Evolutionary conservation across 2,888 invertebrate species (phyloP), one percentile per base, ranked within the genome.

Genomic region (Hypercompe scribonia): DNA sequence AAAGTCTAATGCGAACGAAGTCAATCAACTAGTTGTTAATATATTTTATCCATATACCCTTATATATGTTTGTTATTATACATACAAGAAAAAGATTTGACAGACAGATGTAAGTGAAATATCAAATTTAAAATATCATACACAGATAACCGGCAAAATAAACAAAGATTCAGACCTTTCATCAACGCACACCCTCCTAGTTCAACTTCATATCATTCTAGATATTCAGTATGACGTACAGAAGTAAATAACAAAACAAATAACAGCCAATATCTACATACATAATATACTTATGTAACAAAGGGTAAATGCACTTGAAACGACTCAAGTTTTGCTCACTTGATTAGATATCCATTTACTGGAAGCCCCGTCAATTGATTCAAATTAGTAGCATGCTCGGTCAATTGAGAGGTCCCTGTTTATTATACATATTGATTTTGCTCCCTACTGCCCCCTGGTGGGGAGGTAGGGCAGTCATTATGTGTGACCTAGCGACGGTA

Each of bases 291-390:
- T 24, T n/a, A 54, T 54, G 15, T 61, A 31, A 61, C 61, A 8
- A 71, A n/a, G 46, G 46, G 66, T 61, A 71, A 68, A 74, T 63
- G 28, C 63, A 66, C 46, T 69, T 63, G 34, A 21, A 75, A 67
- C 78, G 78, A 78, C 74, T 79, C 77, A 76, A 73, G 18, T 28
- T 28, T 68, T 72, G 61, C 69, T 76, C 75, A 73, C 70, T 71
- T 80, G 78, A 73, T 82, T 83, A 76, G 70, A 78, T 82, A 83
- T 81, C 73, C 75, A 81, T 82, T 85, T 81, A 82, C 69, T 72
- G 69, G 74, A 68, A 81, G 69, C 72, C 75, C 39, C 39, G 58
- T 65, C 86, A 87, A 87, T 87, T 86, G 86, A 85, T 87, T 83
- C 79, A 79, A 82, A 87, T 88, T 78, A 79, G 74, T 78, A 74